phyloP scores from a whole-genome alignment of 37 sponge, comb jelly and placozoan species.

The Tethya wilhelma region DNA sequence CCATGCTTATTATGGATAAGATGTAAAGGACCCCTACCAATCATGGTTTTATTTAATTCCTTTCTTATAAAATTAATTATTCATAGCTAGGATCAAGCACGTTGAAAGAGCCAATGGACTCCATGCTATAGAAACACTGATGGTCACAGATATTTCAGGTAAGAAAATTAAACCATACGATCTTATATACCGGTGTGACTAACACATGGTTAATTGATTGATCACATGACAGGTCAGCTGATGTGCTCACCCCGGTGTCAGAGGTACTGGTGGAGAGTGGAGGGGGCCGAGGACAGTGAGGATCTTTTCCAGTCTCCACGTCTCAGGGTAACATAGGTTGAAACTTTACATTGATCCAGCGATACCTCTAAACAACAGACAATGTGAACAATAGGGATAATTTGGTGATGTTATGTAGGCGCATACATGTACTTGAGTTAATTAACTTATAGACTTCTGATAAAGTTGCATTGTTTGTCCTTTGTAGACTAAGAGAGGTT shows the following conservation, averaged over 20 bases:
- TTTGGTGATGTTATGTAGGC: no score
- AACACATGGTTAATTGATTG: background rate
- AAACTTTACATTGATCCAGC: no score
- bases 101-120: constrained; percentile 78
- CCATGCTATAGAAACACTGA: constrained; percentile 88
- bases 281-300: constrained; percentile 78
- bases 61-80: background rate
- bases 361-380: no score
- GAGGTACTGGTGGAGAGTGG: constrained; percentile 91
- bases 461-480: no score
- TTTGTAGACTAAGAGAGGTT: no score
- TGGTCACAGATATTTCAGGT: constrained; percentile 93
- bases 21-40: no score
- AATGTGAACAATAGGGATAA: no score
- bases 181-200: background rate
- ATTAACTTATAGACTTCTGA: no score
- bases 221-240: constrained; percentile 69
- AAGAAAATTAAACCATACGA: constrained; percentile 35
- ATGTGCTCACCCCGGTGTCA: constrained; percentile 80
- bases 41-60: background rate
- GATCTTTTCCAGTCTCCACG: constrained; percentile 94
- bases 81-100: constrained; percentile 71
- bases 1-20: constrained; percentile 93
- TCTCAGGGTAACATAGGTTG: constrained; percentile 92
- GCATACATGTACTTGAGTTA: no score